Base-by-base conservation (phyloP, 2,113 vertebrate species). In the Rhadina sibilatrix region DNA sequence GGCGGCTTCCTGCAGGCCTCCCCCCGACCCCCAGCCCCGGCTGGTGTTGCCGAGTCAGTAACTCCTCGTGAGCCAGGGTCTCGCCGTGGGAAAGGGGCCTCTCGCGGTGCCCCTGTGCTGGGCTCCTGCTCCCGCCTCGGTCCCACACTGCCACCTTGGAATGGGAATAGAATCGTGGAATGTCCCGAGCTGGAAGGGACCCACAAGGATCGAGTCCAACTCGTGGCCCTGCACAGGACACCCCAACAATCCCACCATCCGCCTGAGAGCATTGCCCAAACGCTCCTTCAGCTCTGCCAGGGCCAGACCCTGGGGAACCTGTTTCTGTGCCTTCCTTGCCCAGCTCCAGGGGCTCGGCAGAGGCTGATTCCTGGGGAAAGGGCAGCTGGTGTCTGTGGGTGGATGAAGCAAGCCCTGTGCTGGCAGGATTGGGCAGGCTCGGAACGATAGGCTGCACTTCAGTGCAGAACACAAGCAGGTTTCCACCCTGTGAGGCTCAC, bases 371-470 rank as follows among this genome's bases (percentile, higher is more conserved):
- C 24, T 5, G 56, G 33, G 50, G 9, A n/a, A 6, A n/a, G 57
- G 37, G 42, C 28, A 28, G 40, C 27, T 3, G 15, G 4, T 9
- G 24, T 25, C 23, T 4, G 24, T 4, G 42, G 46, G 20, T 4
- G 4, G 20, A 10, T 3, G 11, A 59, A 74, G 38, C 1, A 7
- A 69, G 31, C 38, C 44, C 11, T 21, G 63, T 35, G 37, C 68
- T 38, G 72, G 46, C 6, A 4, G 30, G 68, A 42, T 11, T 0
- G 69, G 33, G n/a, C 61, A 70, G 47, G 22, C 42, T 42, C 2
- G 0, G n/a, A 47, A 44, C 30, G 47, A 15, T 2, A 9, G 57
- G 40, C 69, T 35, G 46, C 0, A 0, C 38, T 6, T 14, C 8
- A 5, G 0, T 18, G 47, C 10, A 27, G 40, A 52, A 5, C 6